Evolutionary conservation across 2,888 invertebrate genomes (phyloP).

Genomic region (Caenorhabditis imperialis): DNA sequence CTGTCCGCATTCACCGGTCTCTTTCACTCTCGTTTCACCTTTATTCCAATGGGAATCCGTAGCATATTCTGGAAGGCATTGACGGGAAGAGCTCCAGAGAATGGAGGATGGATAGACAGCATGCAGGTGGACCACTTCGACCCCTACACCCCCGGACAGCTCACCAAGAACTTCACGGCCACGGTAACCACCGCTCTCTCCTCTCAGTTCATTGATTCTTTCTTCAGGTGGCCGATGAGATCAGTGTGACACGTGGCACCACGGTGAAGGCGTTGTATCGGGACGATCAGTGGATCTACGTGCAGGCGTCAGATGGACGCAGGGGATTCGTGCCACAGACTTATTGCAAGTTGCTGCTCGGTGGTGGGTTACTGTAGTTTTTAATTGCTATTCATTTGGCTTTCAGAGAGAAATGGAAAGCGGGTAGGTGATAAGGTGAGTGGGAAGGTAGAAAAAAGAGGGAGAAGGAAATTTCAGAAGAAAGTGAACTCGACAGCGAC

Average conservation of each 20-base stretch:
- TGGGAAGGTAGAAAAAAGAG: no score
- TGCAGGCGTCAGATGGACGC: conserved; percentile 54
- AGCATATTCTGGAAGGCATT: conserved; percentile 51
- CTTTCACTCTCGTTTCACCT: background rate
- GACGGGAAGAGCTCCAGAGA: conserved; percentile 43
- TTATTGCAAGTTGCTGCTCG: conserved; percentile 41
- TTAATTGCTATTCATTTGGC: background rate
- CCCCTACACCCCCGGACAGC: conserved; percentile 49
- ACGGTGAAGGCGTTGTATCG: conserved; percentile 57
- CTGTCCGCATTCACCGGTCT: background rate
- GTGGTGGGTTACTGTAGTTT: conserved; percentile 2
- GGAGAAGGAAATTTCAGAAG: conserved; percentile 36
- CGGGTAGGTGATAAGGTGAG: conserved; percentile 13
- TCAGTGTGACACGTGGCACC: conserved; percentile 45
- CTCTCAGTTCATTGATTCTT: background rate
- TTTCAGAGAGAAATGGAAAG: conserved; percentile 5
- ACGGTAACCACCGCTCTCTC: conserved; percentile 45
- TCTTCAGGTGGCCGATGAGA: conserved; percentile 52
- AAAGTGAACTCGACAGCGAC: conserved; percentile 22
- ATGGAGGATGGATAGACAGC: conserved; percentile 46
- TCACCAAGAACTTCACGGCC: conserved; percentile 54
- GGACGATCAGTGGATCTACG: conserved; percentile 65
- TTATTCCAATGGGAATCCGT: conserved; percentile 39
- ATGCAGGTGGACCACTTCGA: conserved; percentile 52
- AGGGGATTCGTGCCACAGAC: conserved; percentile 60